These are phyloP conservation scores for Lutra lutra DNA, from an alignment of 2,797 vertebrate genomes.

Conservation along the genomic window DNA sequence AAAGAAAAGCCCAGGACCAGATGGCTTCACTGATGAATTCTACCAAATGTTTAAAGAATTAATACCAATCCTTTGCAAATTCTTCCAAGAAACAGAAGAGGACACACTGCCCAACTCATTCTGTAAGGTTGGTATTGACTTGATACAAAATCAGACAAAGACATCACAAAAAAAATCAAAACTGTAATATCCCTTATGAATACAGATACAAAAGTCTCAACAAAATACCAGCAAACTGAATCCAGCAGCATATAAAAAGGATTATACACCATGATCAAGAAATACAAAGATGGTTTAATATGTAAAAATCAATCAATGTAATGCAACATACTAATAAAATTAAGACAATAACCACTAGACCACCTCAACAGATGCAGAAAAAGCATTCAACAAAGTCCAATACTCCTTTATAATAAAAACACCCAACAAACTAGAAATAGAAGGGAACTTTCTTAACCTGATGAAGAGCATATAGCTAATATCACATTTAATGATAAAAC, in stretches of 20 bases:
- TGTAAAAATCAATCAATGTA: background rate
- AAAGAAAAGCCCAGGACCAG: conserved; percentile 72
- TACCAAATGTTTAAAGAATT: conserved; percentile 71
- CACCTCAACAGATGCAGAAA: background rate
- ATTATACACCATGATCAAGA: background rate
- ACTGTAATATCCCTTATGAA: background rate
- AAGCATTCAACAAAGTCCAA: conserved; percentile 17
- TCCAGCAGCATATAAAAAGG: background rate
- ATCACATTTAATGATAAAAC: background rate
- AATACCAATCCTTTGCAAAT: conserved; percentile 33
- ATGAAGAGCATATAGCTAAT: background rate
- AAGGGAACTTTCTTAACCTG: conserved; percentile 4
- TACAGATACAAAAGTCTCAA: conserved; percentile 2
- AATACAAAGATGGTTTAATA: conserved; percentile 33
- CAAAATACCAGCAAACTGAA: conserved; percentile 49
- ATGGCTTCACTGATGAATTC: conserved; percentile 70
- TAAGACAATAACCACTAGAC: background rate
- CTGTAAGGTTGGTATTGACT: conserved; percentile 13
- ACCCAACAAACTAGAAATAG: background rate
- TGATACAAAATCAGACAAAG: conserved; percentile 43
- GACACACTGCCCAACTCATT: conserved; percentile 49
- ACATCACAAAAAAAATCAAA: background rate
- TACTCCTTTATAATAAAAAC: background rate
- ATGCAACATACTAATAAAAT: background rate
- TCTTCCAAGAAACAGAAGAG: conserved; percentile 30